phyloP scores from a whole-genome alignment of 2,797 vertebrate species.

The Betta splendens region DNA sequence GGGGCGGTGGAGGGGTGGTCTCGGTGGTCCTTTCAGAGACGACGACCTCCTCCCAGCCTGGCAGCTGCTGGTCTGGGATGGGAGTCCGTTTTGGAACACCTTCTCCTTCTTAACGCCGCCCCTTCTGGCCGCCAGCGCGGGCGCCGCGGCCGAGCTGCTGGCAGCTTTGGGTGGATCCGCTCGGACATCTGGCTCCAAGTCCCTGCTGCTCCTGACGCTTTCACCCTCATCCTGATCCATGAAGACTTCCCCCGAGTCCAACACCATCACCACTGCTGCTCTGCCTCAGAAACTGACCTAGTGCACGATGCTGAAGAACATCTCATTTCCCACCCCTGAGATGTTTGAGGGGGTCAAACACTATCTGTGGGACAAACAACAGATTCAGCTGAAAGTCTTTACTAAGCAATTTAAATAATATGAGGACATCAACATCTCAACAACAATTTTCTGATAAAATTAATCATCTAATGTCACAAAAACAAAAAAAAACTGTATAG shows the following conservation, averaged over 20 bases:
- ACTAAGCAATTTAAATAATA: no score
- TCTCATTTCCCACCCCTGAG: no score
- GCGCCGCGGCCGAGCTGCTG: background rate
- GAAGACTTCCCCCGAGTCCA: constrained; percentile 83
- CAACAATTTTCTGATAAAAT: no score
- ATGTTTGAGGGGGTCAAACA: no score
- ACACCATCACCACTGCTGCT: constrained; percentile 84
- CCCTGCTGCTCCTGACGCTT: constrained; percentile 41
- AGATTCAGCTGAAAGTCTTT: no score
- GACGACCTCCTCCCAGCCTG: constrained; percentile 47
- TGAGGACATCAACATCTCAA: no score
- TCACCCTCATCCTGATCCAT: constrained; percentile 79
- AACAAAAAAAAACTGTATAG: no score
- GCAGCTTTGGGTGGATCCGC: constrained; percentile 32
- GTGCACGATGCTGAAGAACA: no score
- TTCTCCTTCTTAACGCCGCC: constrained; percentile 57
- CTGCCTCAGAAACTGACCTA: no score
- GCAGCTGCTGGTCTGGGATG: constrained; percentile 42
- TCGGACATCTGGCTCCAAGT: constrained; percentile 51
- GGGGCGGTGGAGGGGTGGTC: constrained; percentile 53
- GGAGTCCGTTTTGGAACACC: constrained; percentile 72
- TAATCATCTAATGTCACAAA: no score
- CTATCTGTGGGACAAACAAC: no score
- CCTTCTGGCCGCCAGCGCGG: constrained; percentile 29
- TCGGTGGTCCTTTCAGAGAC: constrained; percentile 25